These are phyloP conservation scores for Hydraecia micacea DNA, from an alignment of 2,888 invertebrate genomes.

Conservation along the genomic window DNA sequence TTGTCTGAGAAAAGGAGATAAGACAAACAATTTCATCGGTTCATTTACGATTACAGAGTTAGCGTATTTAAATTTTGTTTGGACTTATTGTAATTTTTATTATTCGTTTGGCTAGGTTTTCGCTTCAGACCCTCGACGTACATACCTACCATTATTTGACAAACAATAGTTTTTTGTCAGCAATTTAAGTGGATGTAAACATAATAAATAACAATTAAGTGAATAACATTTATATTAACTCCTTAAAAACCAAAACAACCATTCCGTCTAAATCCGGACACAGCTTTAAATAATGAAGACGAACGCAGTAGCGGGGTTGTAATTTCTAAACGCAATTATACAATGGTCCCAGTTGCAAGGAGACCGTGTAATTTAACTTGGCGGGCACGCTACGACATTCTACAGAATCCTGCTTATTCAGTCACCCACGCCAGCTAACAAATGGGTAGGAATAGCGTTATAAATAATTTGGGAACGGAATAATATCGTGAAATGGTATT, in stretches of 20 bases:
- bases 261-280: slow-evolving; percentile 31
- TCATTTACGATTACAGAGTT: slow-evolving; percentile 20
- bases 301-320: slow-evolving; percentile 47
- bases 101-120: neutral
- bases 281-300: slow-evolving; percentile 50
- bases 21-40: slow-evolving; percentile 14
- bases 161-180: neutral
- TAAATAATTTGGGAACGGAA: slow-evolving; percentile 40
- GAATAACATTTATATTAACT: neutral
- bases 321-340: slow-evolving; percentile 71
- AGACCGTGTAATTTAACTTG: slow-evolving; percentile 62
- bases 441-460: slow-evolving; percentile 37
- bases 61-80: slow-evolving; percentile 1
- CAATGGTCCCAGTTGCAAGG: slow-evolving; percentile 62
- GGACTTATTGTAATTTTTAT: neutral
- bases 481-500: slow-evolving; percentile 13
- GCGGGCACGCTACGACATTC: slow-evolving; percentile 39
- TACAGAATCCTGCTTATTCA: slow-evolving; percentile 45
- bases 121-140: neutral
- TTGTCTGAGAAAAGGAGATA: slow-evolving; percentile 17
- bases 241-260: slow-evolving; percentile 7
- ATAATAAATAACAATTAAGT: slow-evolving; percentile 1
- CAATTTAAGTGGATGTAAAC: neutral
- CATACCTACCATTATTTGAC: neutral
- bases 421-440: slow-evolving; percentile 40